phyloP scores from a whole-genome alignment of 1,140 invertebrate genomes.

The Thaumetopoea pityocampa region DNA sequence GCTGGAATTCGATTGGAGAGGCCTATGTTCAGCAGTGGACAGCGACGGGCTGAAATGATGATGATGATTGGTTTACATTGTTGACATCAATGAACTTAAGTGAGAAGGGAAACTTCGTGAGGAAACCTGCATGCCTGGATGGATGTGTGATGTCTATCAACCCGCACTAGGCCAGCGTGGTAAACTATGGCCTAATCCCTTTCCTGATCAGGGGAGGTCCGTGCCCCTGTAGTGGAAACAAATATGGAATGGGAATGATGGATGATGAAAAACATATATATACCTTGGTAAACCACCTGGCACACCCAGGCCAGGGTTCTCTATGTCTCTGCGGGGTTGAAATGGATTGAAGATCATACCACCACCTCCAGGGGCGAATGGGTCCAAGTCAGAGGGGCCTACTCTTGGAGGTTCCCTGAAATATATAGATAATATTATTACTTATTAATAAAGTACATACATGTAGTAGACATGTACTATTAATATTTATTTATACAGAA shows the following conservation, averaged over 20 bases:
- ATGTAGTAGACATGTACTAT: not conserved
- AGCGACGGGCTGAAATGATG: too few species aligned
- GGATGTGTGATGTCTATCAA: too few species aligned
- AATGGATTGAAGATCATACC: conserved; percentile 88
- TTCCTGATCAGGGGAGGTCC: too few species aligned
- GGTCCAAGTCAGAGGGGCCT: conserved; percentile 85
- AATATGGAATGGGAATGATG: not conserved
- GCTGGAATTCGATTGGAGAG: too few species aligned
- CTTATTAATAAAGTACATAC: not conserved
- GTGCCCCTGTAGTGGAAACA: too few species aligned
- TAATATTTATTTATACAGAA: not conserved
- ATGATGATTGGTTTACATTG: too few species aligned
- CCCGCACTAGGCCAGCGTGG: too few species aligned
- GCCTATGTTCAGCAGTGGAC: too few species aligned
- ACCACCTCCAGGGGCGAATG: conserved; percentile 78
- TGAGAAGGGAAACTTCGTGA: too few species aligned
- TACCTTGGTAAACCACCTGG: conserved; percentile 78
- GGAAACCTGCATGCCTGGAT: too few species aligned
- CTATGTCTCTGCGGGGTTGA: conserved; percentile 45
- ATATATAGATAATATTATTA: conserved; percentile 13
- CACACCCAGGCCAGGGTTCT: conserved; percentile 72
- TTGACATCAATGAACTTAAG: too few species aligned
- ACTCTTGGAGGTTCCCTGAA: conserved; percentile 64
- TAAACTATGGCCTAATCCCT: too few species aligned
- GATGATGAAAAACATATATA: conserved; percentile 8